Conservation (phyloP, 30 jellyfish, hydroid and myxozoan species). For the Calvadosia cruxmelitensis region DNA sequence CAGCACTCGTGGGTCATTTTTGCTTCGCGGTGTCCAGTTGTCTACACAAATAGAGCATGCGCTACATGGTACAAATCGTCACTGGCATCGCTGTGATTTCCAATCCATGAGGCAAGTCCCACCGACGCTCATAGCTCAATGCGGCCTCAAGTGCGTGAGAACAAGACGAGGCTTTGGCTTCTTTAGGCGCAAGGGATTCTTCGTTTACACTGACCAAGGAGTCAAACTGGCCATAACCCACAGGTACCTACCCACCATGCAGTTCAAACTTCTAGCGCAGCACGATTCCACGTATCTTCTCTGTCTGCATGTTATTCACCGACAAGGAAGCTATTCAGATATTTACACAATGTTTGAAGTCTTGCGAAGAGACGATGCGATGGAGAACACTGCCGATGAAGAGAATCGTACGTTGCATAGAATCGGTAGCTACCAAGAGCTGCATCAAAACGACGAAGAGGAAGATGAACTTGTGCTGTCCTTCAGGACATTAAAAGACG, state of each 20-base stretch:
- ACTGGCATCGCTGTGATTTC: conserved; percentile 31
- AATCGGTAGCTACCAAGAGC: too few species aligned
- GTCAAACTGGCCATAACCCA: conserved; percentile 1
- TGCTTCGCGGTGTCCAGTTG: conserved; percentile 16
- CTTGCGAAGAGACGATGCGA: too few species aligned
- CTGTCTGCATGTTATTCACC: conserved; percentile 13
- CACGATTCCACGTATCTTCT: conserved; percentile 1
- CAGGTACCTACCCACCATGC: conserved; percentile 8
- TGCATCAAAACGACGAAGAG: too few species aligned
- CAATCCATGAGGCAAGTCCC: conserved; percentile 11
- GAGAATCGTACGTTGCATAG: too few species aligned
- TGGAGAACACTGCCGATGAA: too few species aligned
- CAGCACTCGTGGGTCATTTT: conserved; percentile 19
- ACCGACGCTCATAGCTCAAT: conserved; percentile 2
- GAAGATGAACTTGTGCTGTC: too few species aligned
- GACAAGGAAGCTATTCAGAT: conserved; percentile 27
- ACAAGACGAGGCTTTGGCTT: conserved; percentile 16
- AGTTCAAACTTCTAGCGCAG: conserved; percentile 6
- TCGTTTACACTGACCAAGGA: conserved; percentile 42
- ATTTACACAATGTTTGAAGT: conserved; percentile 22
- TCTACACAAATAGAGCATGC: conserved; percentile 33
- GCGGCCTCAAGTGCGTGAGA: conserved; percentile 17
- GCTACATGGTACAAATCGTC: conserved; percentile 10
- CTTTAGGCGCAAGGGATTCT: conserved; percentile 8
- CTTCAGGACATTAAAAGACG: too few species aligned